These are phyloP conservation scores for Cynoglossus semilaevis DNA, from an alignment of 2,113 vertebrate genomes.

Conservation along the genomic window DNA sequence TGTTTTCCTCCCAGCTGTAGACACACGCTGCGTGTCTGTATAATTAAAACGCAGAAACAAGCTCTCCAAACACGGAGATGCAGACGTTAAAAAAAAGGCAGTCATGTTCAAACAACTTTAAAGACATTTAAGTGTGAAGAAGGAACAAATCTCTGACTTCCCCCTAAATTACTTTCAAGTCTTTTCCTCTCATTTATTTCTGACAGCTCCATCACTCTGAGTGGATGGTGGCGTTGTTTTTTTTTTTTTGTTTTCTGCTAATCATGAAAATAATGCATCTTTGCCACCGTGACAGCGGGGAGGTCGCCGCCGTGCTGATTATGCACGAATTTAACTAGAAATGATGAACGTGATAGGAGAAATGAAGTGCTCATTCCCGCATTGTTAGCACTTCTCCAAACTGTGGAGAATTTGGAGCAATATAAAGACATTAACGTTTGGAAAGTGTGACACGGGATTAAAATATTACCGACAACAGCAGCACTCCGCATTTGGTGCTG, in stretches of 20 bases:
- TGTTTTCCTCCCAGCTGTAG: conserved; percentile 1
- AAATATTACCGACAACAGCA: conserved; percentile 16
- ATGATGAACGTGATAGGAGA: conserved; percentile 44
- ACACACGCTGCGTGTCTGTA: conserved; percentile 1
- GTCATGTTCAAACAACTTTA: conserved; percentile 35
- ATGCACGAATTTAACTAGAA: conserved; percentile 44
- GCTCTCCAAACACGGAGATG: background rate
- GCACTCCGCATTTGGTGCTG: conserved; percentile 1
- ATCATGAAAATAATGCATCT: conserved; percentile 26
- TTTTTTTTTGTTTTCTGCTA: conserved; percentile 34
- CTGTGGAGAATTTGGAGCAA: conserved; percentile 13
- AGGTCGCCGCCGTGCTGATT: conserved; percentile 38
- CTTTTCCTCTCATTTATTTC: conserved; percentile 37
- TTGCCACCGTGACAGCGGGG: conserved; percentile 39
- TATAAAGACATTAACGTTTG: conserved; percentile 12
- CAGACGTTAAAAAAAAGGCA: conserved; percentile 13
- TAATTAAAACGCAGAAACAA: too few relatives aligned
- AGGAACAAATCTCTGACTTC: conserved; percentile 26
- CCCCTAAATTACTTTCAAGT: conserved; percentile 44
- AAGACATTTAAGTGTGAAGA: conserved; percentile 35
- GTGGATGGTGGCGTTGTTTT: background rate
- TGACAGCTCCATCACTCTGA: conserved; percentile 37
- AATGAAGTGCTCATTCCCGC: conserved; percentile 22
- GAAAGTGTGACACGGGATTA: conserved; percentile 23
- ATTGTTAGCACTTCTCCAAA: conserved; percentile 26